Conservation (phyloP, 2,797 vertebrate species). For the Poecilia gillii region DNA sequence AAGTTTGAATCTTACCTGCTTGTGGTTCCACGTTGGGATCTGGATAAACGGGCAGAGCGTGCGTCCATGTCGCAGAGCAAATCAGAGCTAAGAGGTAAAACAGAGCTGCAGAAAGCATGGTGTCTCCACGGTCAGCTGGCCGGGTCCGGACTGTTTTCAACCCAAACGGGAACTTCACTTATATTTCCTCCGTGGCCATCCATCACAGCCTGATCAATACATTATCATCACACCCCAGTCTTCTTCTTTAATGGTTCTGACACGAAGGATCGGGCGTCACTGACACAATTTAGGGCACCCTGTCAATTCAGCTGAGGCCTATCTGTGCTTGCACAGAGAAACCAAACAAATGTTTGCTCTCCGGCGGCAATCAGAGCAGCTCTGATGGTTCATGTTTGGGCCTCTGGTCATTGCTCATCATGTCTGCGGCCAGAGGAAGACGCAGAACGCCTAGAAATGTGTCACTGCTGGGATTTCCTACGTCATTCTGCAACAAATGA, state of each 20-base stretch:
- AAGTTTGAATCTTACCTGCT: slow-evolving; percentile 69
- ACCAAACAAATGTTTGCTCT: slow-evolving; percentile 84
- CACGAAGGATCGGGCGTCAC: slow-evolving; percentile 76
- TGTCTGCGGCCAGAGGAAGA: slow-evolving; percentile 41
- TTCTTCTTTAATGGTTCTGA: slow-evolving; percentile 78
- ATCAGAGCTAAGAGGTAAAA: slow-evolving; percentile 76
- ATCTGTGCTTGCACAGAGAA: slow-evolving; percentile 85
- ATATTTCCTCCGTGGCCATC: slow-evolving; percentile 77
- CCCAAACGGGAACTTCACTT: slow-evolving; percentile 64
- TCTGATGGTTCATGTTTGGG: slow-evolving; percentile 69
- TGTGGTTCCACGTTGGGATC: slow-evolving; percentile 73
- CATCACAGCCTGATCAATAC: slow-evolving; percentile 82
- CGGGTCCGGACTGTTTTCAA: slow-evolving; percentile 42
- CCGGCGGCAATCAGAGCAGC: slow-evolving; percentile 62
- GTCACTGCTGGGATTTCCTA: slow-evolving; percentile 24
- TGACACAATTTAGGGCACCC: slow-evolving; percentile 73
- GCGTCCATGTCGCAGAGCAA: slow-evolving; percentile 69
- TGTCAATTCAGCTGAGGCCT: slow-evolving; percentile 78
- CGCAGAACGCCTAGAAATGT: slow-evolving; percentile 21
- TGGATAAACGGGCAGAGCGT: slow-evolving; percentile 79
- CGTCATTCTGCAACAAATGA: slow-evolving; percentile 31
- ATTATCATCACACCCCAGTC: slow-evolving; percentile 79
- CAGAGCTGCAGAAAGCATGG: slow-evolving; percentile 78
- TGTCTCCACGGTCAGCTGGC: slow-evolving; percentile 48
- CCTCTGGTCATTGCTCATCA: slow-evolving; percentile 60